Base-by-base conservation (phyloP, 2,113 vertebrate species). In the Eolophus roseicapilla region DNA sequence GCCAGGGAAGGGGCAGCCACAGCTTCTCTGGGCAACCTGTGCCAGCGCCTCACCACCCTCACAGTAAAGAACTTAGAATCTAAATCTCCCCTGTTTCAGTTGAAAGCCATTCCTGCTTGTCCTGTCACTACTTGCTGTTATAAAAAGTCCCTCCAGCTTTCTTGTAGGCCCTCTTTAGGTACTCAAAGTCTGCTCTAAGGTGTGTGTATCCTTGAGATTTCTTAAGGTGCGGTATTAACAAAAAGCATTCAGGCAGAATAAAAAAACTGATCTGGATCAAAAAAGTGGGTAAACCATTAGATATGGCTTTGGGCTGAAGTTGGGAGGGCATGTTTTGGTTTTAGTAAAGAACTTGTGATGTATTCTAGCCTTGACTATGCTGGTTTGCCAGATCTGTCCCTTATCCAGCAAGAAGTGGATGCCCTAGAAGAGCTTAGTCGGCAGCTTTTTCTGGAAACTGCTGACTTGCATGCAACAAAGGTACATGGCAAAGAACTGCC, bases 401-500 rank as follows among this genome's bases (percentile, higher is more conserved):
- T 99, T 94, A 99, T 99, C 95, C 99, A 99, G 97, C 99, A 99
- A 97, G 99, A 99, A 96, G 99, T 99, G 31, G 99, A 99, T 96
- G 99, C 99, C 83, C 96, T 99, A 62, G 99, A 99, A 98, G 99
- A 99, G 95, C 94, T 99, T 89, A 99, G 99, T 97, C 98, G 98
- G 44, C 99, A 99, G 90, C 99, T 99, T 89, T 99, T 99, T 93
- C 98, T 99, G 79, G 99, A 99, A 97, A 99, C 99, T n/a, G 99
- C 99, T 78, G 99, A 99, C 93, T 97, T 99, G 31, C 99, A 99
- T 95, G 98, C 99, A 68, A 99, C 99, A 68, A 99, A 99, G 99
- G 99, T 99, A 96, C 79, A 25, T 29, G 91, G 62, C 64, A 78
- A 82, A 52, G 47, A 35, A 65, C 47, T 81, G 71, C 62, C 64